These are phyloP conservation scores for Entomobrya multifasciata DNA, from an alignment of 2,888 invertebrate species.

Conservation along the genomic window DNA sequence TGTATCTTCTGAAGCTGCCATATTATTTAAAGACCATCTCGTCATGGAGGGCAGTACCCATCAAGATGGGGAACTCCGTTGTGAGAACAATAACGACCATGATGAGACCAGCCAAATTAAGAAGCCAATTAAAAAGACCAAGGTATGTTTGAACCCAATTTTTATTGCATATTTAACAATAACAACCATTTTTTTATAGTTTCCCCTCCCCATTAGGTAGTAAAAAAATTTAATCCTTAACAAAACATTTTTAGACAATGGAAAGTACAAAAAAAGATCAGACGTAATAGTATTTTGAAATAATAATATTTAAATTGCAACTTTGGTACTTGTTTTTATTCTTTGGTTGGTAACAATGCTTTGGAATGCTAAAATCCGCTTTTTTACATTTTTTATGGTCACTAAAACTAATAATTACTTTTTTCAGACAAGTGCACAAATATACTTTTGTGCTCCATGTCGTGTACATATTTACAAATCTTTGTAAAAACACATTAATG, in stretches of 20 bases:
- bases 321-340: slow-evolving; percentile 70
- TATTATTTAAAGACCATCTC: slow-evolving; percentile 52
- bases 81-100: slow-evolving; percentile 55
- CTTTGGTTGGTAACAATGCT: neutral
- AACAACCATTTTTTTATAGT: neutral
- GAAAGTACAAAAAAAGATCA: neutral
- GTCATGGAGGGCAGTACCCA: slow-evolving; percentile 19
- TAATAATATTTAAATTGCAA: slow-evolving; percentile 39
- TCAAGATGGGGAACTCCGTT: slow-evolving; percentile 10
- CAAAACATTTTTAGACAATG: neutral
- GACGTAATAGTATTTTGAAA: neutral
- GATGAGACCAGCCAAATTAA: slow-evolving; percentile 29
- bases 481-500: too few relatives aligned
- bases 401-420: too few relatives aligned
- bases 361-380: neutral
- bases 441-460: too few relatives aligned
- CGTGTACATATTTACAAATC: too few relatives aligned
- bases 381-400: neutral
- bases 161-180: neutral
- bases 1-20: slow-evolving; percentile 65
- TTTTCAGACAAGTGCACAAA: neutral
- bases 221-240: neutral
- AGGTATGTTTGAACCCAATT: slow-evolving; percentile 45
- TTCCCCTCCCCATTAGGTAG: neutral
- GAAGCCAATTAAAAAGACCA: slow-evolving; percentile 61